These are phyloP conservation scores for Hippocampus zosterae DNA, from an alignment of 2,113 vertebrate genomes.

Conservation along the genomic window DNA sequence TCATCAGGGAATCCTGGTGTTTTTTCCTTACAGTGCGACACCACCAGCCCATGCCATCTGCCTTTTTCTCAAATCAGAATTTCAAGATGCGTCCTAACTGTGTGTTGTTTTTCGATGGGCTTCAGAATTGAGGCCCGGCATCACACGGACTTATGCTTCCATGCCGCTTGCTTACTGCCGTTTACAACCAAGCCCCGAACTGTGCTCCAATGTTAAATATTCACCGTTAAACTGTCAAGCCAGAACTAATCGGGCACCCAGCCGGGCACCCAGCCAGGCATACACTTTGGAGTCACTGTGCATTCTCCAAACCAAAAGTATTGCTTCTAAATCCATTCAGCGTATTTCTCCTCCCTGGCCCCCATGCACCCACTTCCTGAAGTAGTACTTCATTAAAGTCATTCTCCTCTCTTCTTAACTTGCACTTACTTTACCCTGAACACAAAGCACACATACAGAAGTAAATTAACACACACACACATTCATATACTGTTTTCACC, in stretches of 20 bases:
- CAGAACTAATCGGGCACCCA: slow-evolving; percentile 52
- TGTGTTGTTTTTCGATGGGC: slow-evolving; percentile 58
- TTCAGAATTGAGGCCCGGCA: slow-evolving; percentile 50
- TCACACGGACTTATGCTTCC: slow-evolving; percentile 52
- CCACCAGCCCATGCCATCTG: slow-evolving; percentile 73
- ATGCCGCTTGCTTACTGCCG: slow-evolving; percentile 54
- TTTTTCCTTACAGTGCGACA: slow-evolving; percentile 60
- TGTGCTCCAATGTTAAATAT: slow-evolving; percentile 69
- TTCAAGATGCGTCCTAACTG: slow-evolving; percentile 59
- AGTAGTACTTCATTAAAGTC: slow-evolving; percentile 14
- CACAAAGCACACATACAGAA: slow-evolving; percentile 6
- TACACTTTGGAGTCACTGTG: slow-evolving; percentile 46
- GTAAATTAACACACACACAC: slow-evolving; percentile 14
- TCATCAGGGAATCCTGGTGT: slow-evolving; percentile 69
- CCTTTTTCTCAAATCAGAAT: slow-evolving; percentile 67
- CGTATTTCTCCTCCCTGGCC: slow-evolving; percentile 5
- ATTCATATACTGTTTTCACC: slow-evolving; percentile 25
- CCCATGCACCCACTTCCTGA: slow-evolving; percentile 24
- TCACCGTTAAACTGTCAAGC: slow-evolving; percentile 73
- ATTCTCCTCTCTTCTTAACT: slow-evolving; percentile 12
- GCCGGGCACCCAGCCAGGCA: slow-evolving; percentile 56
- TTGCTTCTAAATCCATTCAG: slow-evolving; percentile 22
- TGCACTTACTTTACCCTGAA: slow-evolving; percentile 35
- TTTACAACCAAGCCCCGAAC: slow-evolving; percentile 60
- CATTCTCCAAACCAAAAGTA: slow-evolving; percentile 32